Evolutionary conservation across 2,797 vertebrate species (phyloP), one percentile per base, ranked within the genome.

Genomic region (Hafferia zeledoni): DNA sequence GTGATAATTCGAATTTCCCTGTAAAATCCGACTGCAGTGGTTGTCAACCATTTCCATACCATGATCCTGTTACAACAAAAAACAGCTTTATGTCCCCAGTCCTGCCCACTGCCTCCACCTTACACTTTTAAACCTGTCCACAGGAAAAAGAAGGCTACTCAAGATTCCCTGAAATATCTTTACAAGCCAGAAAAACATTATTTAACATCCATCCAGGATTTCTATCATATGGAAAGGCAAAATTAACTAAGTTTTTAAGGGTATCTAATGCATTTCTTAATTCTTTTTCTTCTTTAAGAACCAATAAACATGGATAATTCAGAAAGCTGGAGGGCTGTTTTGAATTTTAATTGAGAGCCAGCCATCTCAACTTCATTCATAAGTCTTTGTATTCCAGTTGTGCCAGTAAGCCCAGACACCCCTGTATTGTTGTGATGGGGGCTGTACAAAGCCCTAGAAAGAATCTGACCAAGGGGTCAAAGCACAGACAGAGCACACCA

Each of bases 21-120:
- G 63, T 82, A 93, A 95, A 95, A 95, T 94, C 77, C 59, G 83
- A 79, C 46, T 95, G 59, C 35, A 79, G 72, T 61, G 59, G 80
- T 76, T 87, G 80, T 63, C 93, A 95, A 67, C 85, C 31, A 47
- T 86, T 94, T 93, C 90, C 65, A 69, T 83, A 37, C 55, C 15
- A 5, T 10, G 70, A 91, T 69, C 39, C 83, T 72, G 11, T 72
- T 95, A 88, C 72, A 94, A 91, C 31, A 86, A 68, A 89, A 77
- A 91, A 56, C 19, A 69, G 50, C 30, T 81, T 91, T 76, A 55
- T 55, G 50, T n/a, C 18, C 13, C 20, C 23, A 35, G 25, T 65
- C 37, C 81, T 83, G 61, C n/a, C 20, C 65, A 6, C 10, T 78
- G 17, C 10, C 25, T 3, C 13, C n/a, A 44, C 24, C 35, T 81